These are phyloP conservation scores for Beris morrisii DNA, from an alignment of 2,888 invertebrate genomes.

Conservation along the genomic window DNA sequence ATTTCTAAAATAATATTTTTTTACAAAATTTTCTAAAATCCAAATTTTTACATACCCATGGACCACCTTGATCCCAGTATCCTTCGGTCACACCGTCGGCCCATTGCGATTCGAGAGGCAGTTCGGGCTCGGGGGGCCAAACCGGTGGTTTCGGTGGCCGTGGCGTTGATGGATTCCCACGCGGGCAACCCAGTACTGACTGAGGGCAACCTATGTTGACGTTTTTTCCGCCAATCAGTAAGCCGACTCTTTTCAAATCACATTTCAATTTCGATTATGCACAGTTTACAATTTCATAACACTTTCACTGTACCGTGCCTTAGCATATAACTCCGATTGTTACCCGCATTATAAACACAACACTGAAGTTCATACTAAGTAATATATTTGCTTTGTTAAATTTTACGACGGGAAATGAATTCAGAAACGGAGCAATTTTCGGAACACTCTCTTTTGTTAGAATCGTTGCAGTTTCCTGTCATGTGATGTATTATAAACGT, in stretches of 20 bases:
- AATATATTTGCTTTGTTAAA: too few species aligned
- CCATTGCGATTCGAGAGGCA: slow-evolving; percentile 49
- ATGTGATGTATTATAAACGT: too few species aligned
- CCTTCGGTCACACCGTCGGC: slow-evolving; percentile 48
- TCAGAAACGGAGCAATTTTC: too few species aligned
- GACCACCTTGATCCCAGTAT: slow-evolving; percentile 49
- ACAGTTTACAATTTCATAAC: not conserved
- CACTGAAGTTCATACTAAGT: too few species aligned
- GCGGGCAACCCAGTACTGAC: slow-evolving; percentile 49
- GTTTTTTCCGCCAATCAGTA: slow-evolving; percentile 28
- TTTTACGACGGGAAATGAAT: too few species aligned
- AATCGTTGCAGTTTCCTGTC: too few species aligned
- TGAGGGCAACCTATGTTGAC: slow-evolving; percentile 51
- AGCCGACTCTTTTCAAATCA: not conserved
- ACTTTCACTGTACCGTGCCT: not conserved
- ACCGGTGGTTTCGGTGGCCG: slow-evolving; percentile 44
- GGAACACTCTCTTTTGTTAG: too few species aligned
- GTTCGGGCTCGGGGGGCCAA: slow-evolving; percentile 49
- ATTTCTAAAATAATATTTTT: too few species aligned
- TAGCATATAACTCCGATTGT: too few species aligned
- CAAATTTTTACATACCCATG: slow-evolving; percentile 46
- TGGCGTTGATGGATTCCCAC: slow-evolving; percentile 46
- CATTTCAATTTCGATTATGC: slow-evolving; percentile 1
- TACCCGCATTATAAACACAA: too few species aligned
- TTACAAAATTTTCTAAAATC: too few species aligned